Percentiles rank a stretch among this genome's conserved stretches.
Evolutionary conservation across 2,888 invertebrate genomes (phyloP).

Genomic region (Coelogynopora nodosa): DNA sequence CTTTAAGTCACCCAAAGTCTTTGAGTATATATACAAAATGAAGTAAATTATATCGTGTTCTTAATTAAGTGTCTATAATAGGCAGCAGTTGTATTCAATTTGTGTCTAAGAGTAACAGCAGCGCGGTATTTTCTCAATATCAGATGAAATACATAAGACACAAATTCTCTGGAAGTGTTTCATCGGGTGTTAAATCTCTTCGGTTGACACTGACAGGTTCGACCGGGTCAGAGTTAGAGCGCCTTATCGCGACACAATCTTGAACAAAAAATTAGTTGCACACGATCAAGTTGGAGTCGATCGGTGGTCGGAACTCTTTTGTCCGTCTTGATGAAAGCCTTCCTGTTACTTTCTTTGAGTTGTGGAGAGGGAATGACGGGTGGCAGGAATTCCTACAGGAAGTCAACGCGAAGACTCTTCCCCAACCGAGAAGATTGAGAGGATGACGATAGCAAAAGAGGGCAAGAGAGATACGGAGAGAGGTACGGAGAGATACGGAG

Average conservation of each 20-base stretch:
- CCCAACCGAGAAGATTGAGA: not conserved
- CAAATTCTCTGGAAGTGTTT: not conserved
- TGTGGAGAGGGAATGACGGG: not conserved
- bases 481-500: not conserved
- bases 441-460: no score
- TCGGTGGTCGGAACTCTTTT: not conserved
- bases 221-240: not conserved
- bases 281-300: not conserved
- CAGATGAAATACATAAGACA: not conserved
- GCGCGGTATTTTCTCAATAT: not conserved
- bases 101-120: no score
- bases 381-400: not conserved
- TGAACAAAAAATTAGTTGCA: not conserved
- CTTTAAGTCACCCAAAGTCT: no score
- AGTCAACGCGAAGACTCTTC: not conserved
- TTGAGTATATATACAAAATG: no score
- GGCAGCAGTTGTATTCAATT: no score
- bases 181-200: slow-evolving; percentile 14
- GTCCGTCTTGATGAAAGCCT: not conserved
- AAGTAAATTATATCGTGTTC: no score
- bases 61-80: no score
- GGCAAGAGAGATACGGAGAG: not conserved
- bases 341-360: not conserved
- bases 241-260: not conserved
- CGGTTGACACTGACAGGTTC: not conserved